Percentiles rank a stretch among this genome's conserved stretches.
phyloP scores from a whole-genome alignment of 2,797 vertebrate genomes.

The Rhadinocentrus ornatus region DNA sequence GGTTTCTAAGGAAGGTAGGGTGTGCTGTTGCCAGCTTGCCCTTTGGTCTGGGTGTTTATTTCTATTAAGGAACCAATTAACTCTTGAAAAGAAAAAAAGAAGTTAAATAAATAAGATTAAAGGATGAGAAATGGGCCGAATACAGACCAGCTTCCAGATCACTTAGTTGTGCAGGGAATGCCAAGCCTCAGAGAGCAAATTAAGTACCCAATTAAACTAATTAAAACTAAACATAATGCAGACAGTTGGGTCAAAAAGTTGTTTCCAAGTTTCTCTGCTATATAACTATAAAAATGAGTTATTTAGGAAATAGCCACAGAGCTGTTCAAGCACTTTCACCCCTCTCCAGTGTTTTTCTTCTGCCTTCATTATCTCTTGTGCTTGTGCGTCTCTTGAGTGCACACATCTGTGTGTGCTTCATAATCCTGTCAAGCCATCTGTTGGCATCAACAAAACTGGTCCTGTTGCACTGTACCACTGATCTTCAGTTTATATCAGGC shows the following conservation, averaged over 20 bases:
- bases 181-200: slow-evolving; percentile 51
- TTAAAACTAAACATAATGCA: slow-evolving; percentile 62
- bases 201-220: slow-evolving; percentile 64
- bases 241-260: slow-evolving; percentile 35
- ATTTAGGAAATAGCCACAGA: slow-evolving; percentile 43
- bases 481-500: slow-evolving; percentile 42
- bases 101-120: slow-evolving; percentile 45
- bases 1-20: neutral
- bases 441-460: slow-evolving; percentile 66
- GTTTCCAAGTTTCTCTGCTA: slow-evolving; percentile 52
- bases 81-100: slow-evolving; percentile 11
- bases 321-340: slow-evolving; percentile 30
- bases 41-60: slow-evolving; percentile 8
- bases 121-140: slow-evolving; percentile 41
- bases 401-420: slow-evolving; percentile 42
- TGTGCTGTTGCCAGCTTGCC: neutral
- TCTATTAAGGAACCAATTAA: slow-evolving; percentile 36
- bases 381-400: slow-evolving; percentile 31
- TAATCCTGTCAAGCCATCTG: slow-evolving; percentile 73
- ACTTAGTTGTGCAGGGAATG: slow-evolving; percentile 38
- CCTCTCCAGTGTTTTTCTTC: slow-evolving; percentile 9
- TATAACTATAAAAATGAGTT: slow-evolving; percentile 55
- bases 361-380: slow-evolving; percentile 36
- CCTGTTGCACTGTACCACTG: slow-evolving; percentile 36
- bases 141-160: slow-evolving; percentile 36